These are phyloP conservation scores for Drosophila robusta DNA, from an alignment of 2,888 invertebrate species.

Conservation along the genomic window DNA sequence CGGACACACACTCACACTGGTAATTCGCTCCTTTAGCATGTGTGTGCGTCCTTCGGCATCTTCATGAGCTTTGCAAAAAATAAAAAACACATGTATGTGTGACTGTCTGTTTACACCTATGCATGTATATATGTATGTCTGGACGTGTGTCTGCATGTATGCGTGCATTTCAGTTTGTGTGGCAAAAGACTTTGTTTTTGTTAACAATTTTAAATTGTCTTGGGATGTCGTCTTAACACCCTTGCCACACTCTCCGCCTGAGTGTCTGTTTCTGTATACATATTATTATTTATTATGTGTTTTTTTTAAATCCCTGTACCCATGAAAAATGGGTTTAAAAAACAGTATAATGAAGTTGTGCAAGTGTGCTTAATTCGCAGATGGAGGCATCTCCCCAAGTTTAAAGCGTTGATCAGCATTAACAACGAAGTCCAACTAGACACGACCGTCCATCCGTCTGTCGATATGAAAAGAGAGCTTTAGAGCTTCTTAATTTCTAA, in stretches of 20 bases:
- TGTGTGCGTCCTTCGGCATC: slow-evolving; percentile 9
- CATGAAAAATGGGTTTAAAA: neutral
- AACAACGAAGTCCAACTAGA: too few relatives aligned
- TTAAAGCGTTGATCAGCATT: too few relatives aligned
- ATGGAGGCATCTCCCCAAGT: too few relatives aligned
- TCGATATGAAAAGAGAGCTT: too few relatives aligned
- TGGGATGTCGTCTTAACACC: slow-evolving; percentile 2
- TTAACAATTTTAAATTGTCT: slow-evolving; percentile 12
- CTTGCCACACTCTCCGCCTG: neutral
- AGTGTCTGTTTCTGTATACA: neutral
- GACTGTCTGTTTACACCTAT: neutral
- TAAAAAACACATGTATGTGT: neutral
- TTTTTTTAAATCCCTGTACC: neutral
- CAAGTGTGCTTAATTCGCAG: too few relatives aligned
- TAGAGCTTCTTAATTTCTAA: too few relatives aligned
- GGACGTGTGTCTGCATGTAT: neutral
- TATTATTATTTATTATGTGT: neutral
- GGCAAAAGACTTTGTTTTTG: slow-evolving; percentile 2
- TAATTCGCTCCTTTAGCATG: neutral
- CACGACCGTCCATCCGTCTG: too few relatives aligned
- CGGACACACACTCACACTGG: neutral
- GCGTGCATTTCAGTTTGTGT: slow-evolving; percentile 2
- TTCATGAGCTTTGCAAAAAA: neutral
- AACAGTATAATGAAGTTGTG: neutral
- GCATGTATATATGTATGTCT: neutral